Evolutionary conservation across 2,797 vertebrate species (phyloP), one percentile per base, ranked within the genome.

Genomic region (Karalla daura): DNA sequence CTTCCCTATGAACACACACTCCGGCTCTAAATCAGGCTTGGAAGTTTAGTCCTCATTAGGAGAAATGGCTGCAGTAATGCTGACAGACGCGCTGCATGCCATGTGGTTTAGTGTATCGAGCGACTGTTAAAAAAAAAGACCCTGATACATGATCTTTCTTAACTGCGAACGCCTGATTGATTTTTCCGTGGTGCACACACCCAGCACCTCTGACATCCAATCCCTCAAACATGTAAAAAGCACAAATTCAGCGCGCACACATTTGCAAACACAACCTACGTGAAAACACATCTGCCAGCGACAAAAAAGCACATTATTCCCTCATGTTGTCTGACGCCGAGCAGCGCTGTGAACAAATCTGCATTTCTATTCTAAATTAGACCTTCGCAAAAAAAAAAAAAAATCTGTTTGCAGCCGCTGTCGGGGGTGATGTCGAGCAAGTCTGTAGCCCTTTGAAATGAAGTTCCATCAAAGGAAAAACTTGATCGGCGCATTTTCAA

Each of bases 401-500:
- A n/a, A 18, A 11, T 37, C 44, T 39, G 58, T 28, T 63, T 45
- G 12, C 27, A 14, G 41, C 21, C 15, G 15, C 27, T 39, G 37
- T 50, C 40, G 37, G 59, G 24, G n/a, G 49, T 14, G 23, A 60
- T 14, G 8, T 10, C 35, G 18, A 53, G 58, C 24, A 36, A 27
- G 21, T 39, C 36, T 52, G 8, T 46, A 7, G 49, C 64, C 27
- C 20, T 63, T 46, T 74, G 43, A 54, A 65, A 59, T 66, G 1
- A 49, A 25, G 32, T 63, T 63, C 18, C 40, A 61, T 63, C 33
- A 51, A 60, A 65, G 46, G 15, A 25, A 32, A 1, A 37, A 63
- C 43, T 44, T 33, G 41, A 66, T n/a, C 50, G 49, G 8, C 51
- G 24, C 64, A 64, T 70, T 64, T 59, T 49, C 27, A 49, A 17